Evolutionary conservation across 2,888 invertebrate genomes (phyloP).

Genomic region (Meliscaeva auricollis): DNA sequence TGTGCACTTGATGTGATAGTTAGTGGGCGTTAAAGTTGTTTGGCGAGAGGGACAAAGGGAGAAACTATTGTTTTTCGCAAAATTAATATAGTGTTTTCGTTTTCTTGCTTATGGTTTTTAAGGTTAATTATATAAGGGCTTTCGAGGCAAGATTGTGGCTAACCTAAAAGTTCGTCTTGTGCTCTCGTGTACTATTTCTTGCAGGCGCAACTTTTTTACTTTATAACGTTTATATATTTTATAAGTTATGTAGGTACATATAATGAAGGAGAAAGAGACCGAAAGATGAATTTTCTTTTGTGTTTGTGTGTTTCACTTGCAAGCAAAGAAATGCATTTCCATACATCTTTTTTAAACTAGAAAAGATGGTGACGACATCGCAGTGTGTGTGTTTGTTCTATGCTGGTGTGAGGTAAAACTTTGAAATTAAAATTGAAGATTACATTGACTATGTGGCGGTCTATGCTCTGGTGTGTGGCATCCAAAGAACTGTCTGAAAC

Average conservation of each 20-base stretch:
- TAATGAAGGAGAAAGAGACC: background rate
- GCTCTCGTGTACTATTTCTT: conserved; percentile 54
- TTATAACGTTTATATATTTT: conserved; percentile 19
- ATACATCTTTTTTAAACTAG: conserved; percentile 46
- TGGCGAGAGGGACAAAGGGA: conserved; percentile 6
- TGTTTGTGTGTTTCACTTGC: conserved; percentile 17
- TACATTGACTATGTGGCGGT: conserved; percentile 61
- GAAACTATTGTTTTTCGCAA: conserved; percentile 65
- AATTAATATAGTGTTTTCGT: conserved; percentile 73
- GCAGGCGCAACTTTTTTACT: conserved; percentile 50
- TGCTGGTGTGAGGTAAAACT: conserved; percentile 52
- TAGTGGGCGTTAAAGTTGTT: conserved; percentile 73
- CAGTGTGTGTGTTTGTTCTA: background rate
- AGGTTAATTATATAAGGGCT: conserved; percentile 72
- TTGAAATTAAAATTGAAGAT: conserved; percentile 73
- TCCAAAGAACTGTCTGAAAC: conserved; percentile 54
- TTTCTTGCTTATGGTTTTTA: conserved; percentile 71
- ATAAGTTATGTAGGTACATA: background rate
- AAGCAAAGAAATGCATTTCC: conserved; percentile 63
- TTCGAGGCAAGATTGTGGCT: conserved; percentile 67
- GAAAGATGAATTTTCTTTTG: background rate
- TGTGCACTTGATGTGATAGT: conserved; percentile 73
- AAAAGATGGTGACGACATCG: conserved; percentile 60
- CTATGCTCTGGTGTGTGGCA: conserved; percentile 43
- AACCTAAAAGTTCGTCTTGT: conserved; percentile 70